phyloP scores from a whole-genome alignment of 2,113 vertebrate species.

The Nycticebus coucang region DNA sequence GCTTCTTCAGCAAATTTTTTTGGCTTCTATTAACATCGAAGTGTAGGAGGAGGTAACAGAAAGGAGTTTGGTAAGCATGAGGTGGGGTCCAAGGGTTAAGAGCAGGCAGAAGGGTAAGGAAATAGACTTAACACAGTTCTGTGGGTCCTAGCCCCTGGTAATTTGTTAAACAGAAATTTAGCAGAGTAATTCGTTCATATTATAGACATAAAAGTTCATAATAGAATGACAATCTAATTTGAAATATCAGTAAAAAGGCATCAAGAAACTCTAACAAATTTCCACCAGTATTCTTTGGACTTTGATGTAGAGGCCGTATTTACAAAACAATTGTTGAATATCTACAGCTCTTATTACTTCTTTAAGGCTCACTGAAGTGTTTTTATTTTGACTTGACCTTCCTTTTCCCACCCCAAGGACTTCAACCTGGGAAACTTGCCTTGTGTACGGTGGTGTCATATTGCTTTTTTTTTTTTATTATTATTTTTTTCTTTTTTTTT shows the following conservation, averaged over 20 bases:
- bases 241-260: not conserved
- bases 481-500: no score
- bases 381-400: not conserved
- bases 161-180: conserved; percentile 5
- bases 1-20: not conserved
- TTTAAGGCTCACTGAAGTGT: not conserved
- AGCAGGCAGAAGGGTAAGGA: not conserved
- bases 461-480: no score
- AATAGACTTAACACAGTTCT: not conserved
- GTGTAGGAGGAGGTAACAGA: not conserved
- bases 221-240: not conserved
- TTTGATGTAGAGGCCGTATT: not conserved
- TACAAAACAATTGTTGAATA: not conserved
- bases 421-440: not conserved
- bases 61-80: not conserved
- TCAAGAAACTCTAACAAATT: not conserved
- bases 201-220: not conserved
- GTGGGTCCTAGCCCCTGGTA: not conserved
- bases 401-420: not conserved
- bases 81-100: not conserved
- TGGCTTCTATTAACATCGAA: not conserved
- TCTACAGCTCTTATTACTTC: not conserved
- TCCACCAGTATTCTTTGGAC: not conserved
- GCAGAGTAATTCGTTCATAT: not conserved
- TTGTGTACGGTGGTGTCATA: not conserved